Evolutionary conservation across 1,140 invertebrate species (phyloP).

Genomic region (Tribolium madens): DNA sequence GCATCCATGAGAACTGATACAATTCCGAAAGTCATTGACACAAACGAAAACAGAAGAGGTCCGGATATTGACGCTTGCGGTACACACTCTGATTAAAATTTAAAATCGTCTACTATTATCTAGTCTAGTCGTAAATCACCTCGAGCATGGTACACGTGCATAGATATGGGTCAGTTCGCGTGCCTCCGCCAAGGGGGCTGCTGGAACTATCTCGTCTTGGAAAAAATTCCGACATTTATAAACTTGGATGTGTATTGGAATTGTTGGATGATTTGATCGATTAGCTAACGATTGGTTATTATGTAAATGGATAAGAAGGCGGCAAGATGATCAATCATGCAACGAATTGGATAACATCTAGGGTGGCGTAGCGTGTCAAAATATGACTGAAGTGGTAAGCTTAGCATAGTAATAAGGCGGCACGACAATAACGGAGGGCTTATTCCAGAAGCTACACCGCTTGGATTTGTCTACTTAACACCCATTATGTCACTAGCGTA

Average conservation of each 20-base stretch:
- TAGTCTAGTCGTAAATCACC: conserved; percentile 1
- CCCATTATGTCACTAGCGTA: too few species aligned
- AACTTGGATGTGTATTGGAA: neutral
- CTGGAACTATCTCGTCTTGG: conserved; percentile 15
- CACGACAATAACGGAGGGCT: neutral
- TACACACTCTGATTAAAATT: neutral
- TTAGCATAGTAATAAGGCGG: neutral
- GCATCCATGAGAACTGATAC: neutral
- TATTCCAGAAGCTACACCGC: too few species aligned
- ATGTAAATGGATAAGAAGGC: conserved; percentile 13
- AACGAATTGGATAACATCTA: neutral
- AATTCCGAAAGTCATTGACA: neutral
- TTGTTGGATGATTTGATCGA: conserved; percentile 26
- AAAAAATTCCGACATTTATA: conserved; percentile 29
- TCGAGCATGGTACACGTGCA: conserved; percentile 18
- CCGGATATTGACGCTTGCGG: neutral
- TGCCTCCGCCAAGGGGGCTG: neutral
- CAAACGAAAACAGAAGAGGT: neutral
- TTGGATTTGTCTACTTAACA: too few species aligned
- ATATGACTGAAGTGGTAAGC: neutral
- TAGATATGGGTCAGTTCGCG: conserved; percentile 13
- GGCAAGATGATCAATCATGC: conserved; percentile 1
- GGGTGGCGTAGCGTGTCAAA: neutral
- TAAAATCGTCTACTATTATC: neutral
- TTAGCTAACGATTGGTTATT: conserved; percentile 29